Base-by-base conservation (phyloP, 2,113 vertebrate species). In the Tiliqua scincoides region DNA sequence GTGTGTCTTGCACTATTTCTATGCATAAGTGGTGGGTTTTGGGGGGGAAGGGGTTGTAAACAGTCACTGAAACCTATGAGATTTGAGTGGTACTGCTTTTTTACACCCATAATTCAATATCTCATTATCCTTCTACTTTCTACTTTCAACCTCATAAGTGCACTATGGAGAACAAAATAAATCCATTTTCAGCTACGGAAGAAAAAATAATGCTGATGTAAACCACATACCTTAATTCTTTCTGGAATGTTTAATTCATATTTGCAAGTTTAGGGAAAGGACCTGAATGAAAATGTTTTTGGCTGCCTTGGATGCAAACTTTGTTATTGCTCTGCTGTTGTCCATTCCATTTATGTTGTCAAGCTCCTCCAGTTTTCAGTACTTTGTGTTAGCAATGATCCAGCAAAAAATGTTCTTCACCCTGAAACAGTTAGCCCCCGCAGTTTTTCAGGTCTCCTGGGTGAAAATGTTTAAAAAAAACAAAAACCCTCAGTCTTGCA, bases 381-480 rank as follows among this genome's bases (percentile, higher is more conserved):
- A 88, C 78, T 93, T 92, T 89, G 2, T 48, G 52, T 87, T 91
- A 90, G 15, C 62, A 68, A 90, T 62, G 0, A 32, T 84, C 90
- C 35, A 90, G 30, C 25, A 88, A 32, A 6, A n/a, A 21, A n/a
- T 76, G 2, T 35, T 85, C 75, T 87, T 87, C 62, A 54, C 75
- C 90, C 70, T 91, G 80, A 90, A 90, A 43, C 21, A 89, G 30
- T 2, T 85, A 89, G 32, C 25, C 48, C 25, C 48, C 59, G 82
- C 12, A 73, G 20, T 82, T 90, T 85, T 91, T 76, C 63, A 91
- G 90, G 65, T 1, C 6, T 84, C 52, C 15, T 79, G 2, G n/a
- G 2, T 48, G 3, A 82, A 91, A 93, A 93, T 87, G 70, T 54
- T 54, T 54, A 54, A 54, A 54, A 54, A 86, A 91, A 90, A 90